Conservation (phyloP, 1,140 invertebrate species). For the Solenopsis invicta region DNA sequence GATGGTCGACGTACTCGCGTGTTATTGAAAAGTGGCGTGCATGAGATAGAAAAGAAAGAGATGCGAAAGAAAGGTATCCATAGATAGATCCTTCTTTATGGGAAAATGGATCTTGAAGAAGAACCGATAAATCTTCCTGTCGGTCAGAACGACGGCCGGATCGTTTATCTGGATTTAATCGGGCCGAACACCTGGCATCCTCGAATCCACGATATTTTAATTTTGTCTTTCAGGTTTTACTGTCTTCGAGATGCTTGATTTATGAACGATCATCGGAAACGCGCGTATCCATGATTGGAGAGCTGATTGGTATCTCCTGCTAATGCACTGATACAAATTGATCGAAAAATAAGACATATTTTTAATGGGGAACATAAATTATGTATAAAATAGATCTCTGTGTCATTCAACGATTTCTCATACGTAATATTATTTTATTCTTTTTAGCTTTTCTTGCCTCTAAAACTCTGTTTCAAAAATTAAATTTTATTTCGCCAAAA, state of each 20-base stretch:
- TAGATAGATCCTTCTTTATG: conserved; percentile 71
- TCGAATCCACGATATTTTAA: conserved; percentile 70
- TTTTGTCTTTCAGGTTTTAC: conserved; percentile 64
- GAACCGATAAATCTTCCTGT: conserved; percentile 76
- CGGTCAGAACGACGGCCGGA: conserved; percentile 70
- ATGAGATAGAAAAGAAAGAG: conserved; percentile 48
- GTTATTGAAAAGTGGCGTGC: conserved; percentile 45
- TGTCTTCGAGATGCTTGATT: conserved; percentile 54
- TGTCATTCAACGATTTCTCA: conserved; percentile 1
- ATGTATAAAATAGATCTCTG: not conserved
- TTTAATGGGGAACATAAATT: not conserved
- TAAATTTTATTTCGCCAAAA: not conserved
- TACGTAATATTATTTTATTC: conserved; percentile 1
- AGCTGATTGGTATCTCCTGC: not conserved
- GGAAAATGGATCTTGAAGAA: conserved; percentile 67
- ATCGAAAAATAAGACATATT: not conserved
- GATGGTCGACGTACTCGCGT: conserved; percentile 21
- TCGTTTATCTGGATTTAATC: conserved; percentile 77
- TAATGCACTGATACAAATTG: conserved; percentile 14
- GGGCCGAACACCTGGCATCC: conserved; percentile 72
- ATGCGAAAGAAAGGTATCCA: conserved; percentile 62
- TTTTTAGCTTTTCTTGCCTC: not conserved
- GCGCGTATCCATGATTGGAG: conserved; percentile 9
- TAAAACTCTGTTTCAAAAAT: not conserved
- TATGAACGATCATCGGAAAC: conserved; percentile 28